Evolutionary conservation across 2,797 vertebrate species (phyloP).

Genomic region (Trematomus bernacchii): DNA sequence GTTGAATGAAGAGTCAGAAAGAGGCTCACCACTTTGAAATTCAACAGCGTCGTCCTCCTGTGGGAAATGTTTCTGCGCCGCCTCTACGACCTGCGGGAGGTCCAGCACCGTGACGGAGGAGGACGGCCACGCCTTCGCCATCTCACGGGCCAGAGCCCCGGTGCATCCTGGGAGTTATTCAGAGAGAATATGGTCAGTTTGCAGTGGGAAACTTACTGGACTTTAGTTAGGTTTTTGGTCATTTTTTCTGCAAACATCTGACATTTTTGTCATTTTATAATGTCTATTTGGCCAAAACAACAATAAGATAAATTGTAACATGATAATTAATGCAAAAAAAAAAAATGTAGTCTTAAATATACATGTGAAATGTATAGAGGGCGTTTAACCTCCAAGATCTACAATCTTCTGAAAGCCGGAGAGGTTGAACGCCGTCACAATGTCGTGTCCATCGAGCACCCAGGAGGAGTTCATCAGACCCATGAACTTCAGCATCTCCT

Average conservation of each 20-base stretch:
- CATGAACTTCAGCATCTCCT: slow-evolving; percentile 86
- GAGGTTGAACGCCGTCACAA: slow-evolving; percentile 83
- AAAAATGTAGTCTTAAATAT: neutral
- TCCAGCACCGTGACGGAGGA: slow-evolving; percentile 80
- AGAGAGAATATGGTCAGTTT: neutral
- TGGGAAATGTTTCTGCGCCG: slow-evolving; percentile 74
- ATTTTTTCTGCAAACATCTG: neutral
- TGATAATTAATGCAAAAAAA: fast-evolving
- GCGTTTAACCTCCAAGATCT: slow-evolving; percentile 76
- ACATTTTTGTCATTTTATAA: too few species aligned
- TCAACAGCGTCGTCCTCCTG: slow-evolving; percentile 66
- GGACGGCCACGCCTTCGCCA: slow-evolving; percentile 77
- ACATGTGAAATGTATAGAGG: neutral
- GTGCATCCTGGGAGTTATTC: slow-evolving; percentile 78
- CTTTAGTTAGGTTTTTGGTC: neutral
- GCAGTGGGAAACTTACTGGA: neutral
- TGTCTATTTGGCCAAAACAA: neutral
- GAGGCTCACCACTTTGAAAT: slow-evolving; percentile 76
- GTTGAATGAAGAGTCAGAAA: neutral
- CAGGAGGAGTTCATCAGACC: slow-evolving; percentile 84
- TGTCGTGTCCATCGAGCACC: slow-evolving; percentile 81
- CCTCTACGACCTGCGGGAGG: slow-evolving; percentile 78
- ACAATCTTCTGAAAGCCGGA: slow-evolving; percentile 78
- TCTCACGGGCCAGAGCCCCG: slow-evolving; percentile 81
- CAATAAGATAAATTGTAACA: neutral